Conservation (phyloP, 1,140 invertebrate genomes). For the Lasioglossum baleicum region DNA sequence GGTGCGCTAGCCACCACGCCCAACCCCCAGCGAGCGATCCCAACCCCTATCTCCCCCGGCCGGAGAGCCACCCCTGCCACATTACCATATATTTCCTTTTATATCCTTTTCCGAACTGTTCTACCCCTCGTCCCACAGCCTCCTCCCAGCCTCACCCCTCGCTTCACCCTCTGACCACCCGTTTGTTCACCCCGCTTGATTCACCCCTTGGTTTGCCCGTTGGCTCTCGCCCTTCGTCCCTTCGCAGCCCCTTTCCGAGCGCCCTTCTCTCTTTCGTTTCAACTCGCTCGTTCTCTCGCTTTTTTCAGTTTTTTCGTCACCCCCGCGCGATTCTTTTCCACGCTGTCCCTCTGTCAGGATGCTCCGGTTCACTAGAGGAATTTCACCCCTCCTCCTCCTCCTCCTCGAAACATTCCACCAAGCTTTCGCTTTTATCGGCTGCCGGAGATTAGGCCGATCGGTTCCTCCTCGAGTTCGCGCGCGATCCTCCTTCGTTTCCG, state of each 20-base stretch:
- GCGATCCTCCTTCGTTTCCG: neutral
- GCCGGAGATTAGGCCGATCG: constrained; percentile 37
- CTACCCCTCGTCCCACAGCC: constrained; percentile 36
- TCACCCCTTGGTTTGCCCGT: neutral
- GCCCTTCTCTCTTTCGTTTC: too few relatives aligned
- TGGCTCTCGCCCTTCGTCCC: neutral
- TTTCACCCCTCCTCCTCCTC: too few relatives aligned
- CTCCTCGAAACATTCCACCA: neutral
- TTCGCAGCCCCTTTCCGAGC: neutral
- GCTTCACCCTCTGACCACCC: neutral
- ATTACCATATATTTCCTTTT: constrained; percentile 79
- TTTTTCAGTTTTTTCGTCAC: constrained; percentile 37
- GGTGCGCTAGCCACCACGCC: constrained; percentile 75
- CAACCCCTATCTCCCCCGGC: constrained; percentile 65
- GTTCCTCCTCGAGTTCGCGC: constrained; percentile 1
- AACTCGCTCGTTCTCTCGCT: too few relatives aligned
- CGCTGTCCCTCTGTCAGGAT: neutral
- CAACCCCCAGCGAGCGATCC: constrained; percentile 73
- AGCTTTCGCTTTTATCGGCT: constrained; percentile 31
- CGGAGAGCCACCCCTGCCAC: constrained; percentile 63
- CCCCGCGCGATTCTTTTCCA: constrained; percentile 18
- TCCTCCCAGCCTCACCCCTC: constrained; percentile 35
- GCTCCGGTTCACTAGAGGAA: too few relatives aligned
- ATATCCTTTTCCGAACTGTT: constrained; percentile 66
- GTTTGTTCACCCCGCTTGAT: neutral